These are phyloP conservation scores for Pteropus rufus DNA, from an alignment of 2,797 vertebrate genomes.

Conservation along the genomic window DNA sequence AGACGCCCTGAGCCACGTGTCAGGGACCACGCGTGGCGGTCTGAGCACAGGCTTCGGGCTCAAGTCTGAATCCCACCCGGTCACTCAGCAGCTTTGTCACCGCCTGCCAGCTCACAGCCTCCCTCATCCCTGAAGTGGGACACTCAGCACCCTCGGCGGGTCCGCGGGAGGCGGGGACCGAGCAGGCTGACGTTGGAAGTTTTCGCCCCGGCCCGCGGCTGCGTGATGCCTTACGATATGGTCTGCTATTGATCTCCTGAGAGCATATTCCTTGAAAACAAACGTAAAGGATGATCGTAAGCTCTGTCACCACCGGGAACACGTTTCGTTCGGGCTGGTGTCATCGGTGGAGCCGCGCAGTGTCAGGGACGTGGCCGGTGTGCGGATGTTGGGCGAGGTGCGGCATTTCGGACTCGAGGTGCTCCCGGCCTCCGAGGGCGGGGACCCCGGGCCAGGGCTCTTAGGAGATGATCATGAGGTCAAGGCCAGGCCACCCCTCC, in stretches of 20 bases:
- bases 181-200: rapidly evolving
- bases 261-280: not conserved
- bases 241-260: not conserved
- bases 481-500: not conserved
- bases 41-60: not conserved
- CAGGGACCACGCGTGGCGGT: rapidly evolving
- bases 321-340: rapidly evolving
- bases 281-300: rapidly evolving
- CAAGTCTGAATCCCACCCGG: not conserved
- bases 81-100: not conserved
- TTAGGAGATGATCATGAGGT: not conserved
- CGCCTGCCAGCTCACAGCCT: not conserved
- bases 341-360: rapidly evolving
- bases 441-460: not conserved
- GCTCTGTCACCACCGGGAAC: rapidly evolving
- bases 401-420: not conserved
- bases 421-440: not conserved
- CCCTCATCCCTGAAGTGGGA: not conserved
- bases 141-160: rapidly evolving
- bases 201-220: rapidly evolving
- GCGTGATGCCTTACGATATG: rapidly evolving
- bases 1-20: rapidly evolving
- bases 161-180: too few relatives aligned
- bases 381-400: rapidly evolving
- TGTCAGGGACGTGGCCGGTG: rapidly evolving